Base-by-base conservation (phyloP, 2,797 vertebrate genomes). In the Pempheris klunzingeri region DNA sequence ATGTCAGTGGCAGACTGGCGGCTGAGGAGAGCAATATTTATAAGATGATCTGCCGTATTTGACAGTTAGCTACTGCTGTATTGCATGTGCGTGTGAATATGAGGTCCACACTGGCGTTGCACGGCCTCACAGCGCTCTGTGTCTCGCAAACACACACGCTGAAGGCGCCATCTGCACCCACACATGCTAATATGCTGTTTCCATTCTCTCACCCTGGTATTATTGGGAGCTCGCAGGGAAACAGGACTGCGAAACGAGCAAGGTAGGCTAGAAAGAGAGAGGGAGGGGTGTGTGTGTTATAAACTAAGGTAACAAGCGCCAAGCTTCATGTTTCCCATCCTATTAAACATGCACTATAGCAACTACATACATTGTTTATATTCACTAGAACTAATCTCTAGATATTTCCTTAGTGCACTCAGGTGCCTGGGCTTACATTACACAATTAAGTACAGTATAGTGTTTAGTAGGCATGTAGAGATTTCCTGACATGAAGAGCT, bases 131-230 rank as follows among this genome's bases (percentile, higher is more conserved):
- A 30, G 47, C 22, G 47, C 73, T 32, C 22, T 20, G 44, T 7
- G 7, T 69, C 39, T 71, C 49, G 22, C 41, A 43, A 60, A 80
- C 61, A 65, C 58, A 30, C 63, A 67, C n/a, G 34, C 65, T 54
- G 39, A 61, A 36, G 53, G 67, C 58, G 24, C 41, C 22, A 49
- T 67, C 55, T 64, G 63, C 64, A 65, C 65, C 58, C 77, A 79
- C 83, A 64, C 47, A 39, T 38, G 10, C 55, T 76, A 71, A 80
- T 82, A 1, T 36, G 49, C 57, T 44, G 49, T 92, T 90, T 92
- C 92, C 87, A 90, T 88, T 84, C 84, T 74, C 82, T 90, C 89
- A 89, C 77, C 60, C 75, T 77, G 70, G 71, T 77, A 82, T 82
- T 86, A 69, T 66, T 41, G 68, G 52, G 59, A 75, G 63, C 58